Conservation (phyloP, 2,888 invertebrate species). For the Buathra laborator region DNA sequence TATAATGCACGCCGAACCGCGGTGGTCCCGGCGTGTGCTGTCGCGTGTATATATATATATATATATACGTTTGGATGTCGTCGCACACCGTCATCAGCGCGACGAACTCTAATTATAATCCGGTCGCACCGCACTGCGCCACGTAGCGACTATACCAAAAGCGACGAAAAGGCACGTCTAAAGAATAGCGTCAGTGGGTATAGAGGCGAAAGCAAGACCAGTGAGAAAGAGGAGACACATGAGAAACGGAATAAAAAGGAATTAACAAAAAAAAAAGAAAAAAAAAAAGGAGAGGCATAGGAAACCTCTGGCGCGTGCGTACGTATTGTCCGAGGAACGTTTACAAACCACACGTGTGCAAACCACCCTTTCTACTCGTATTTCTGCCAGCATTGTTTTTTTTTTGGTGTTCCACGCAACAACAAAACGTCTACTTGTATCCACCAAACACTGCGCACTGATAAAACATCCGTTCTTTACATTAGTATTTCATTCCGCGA, state of each 20-base stretch:
- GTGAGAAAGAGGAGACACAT: conserved; percentile 12
- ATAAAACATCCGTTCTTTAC: conserved; percentile 26
- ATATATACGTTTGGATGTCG: conserved; percentile 25
- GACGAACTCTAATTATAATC: conserved; percentile 71
- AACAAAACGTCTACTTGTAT: conserved; percentile 12
- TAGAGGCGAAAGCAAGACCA: not conserved
- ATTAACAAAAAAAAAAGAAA: conserved; percentile 28
- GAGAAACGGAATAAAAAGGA: conserved; percentile 26
- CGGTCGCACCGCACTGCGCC: conserved; percentile 68
- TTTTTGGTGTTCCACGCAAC: conserved; percentile 23
- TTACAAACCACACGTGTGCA: conserved; percentile 66
- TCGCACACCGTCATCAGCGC: conserved; percentile 52
- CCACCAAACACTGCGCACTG: conserved; percentile 21
- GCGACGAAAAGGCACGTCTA: conserved; percentile 67
- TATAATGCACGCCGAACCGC: conserved; percentile 23
- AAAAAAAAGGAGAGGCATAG: conserved; percentile 24
- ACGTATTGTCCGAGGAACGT: conserved; percentile 65
- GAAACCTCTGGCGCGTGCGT: conserved; percentile 63
- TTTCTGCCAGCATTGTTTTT: conserved; percentile 23
- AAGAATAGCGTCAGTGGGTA: conserved; percentile 37
- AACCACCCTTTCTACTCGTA: conserved; percentile 14
- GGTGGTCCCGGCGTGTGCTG: conserved; percentile 42
- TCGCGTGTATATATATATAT: not conserved
- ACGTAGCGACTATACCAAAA: conserved; percentile 65
- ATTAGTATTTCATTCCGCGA: conserved; percentile 46